Percentiles rank a stretch among this genome's conserved stretches.
phyloP scores from a whole-genome alignment of 2,113 vertebrate genomes.

The Parotia lawesii region DNA sequence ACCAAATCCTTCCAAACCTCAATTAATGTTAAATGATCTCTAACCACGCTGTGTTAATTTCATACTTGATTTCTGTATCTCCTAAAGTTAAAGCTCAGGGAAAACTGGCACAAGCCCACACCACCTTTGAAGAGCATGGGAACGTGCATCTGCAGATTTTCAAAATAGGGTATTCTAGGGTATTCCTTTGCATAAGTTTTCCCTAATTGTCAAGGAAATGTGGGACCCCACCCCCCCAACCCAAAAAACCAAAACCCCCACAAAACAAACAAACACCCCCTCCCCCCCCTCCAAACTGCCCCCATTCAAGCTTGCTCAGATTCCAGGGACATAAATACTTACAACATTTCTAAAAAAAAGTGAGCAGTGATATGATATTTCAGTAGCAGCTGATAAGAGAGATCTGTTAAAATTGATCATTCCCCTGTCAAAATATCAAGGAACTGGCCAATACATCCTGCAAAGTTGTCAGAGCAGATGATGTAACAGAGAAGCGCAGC shows the following conservation, averaged over 20 bases:
- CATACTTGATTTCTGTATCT: not conserved
- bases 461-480: not conserved
- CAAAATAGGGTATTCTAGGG: not conserved
- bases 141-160: not conserved
- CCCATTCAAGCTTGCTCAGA: not conserved
- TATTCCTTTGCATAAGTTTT: not conserved
- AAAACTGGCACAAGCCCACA: not conserved
- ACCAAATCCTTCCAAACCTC: not conserved
- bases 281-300: accelerated
- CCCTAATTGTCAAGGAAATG: not conserved
- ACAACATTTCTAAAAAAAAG: not conserved
- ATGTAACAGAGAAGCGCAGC: not conserved
- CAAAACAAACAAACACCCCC: no score
- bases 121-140: not conserved
- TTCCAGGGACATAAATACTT: not conserved
- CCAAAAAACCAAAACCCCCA: accelerated
- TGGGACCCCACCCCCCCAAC: no score
- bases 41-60: not conserved
- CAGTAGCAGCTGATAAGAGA: not conserved
- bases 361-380: not conserved
- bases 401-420: slow-evolving; percentile 27
- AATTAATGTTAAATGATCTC: not conserved
- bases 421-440: slow-evolving; percentile 12
- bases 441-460: not conserved
- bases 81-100: not conserved